Percentiles rank a stretch among this genome's conserved stretches.
These are phyloP conservation scores for Vidua chalybeata DNA, from an alignment of 2,113 vertebrate species.

Conservation along the genomic window DNA sequence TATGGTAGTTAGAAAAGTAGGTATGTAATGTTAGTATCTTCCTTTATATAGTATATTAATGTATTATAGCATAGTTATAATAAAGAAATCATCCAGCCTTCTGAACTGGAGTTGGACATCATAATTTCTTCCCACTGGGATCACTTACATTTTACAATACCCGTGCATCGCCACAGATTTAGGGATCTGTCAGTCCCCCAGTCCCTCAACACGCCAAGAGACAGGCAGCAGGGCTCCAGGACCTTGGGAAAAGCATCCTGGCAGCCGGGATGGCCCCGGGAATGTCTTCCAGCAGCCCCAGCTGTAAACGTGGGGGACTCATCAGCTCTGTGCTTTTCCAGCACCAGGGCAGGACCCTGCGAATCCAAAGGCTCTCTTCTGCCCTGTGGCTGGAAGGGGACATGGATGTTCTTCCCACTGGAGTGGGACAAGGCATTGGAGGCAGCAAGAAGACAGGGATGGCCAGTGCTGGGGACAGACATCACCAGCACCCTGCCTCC, in stretches of 20 bases:
- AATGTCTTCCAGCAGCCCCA: neutral
- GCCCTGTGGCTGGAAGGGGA: neutral
- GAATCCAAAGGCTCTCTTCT: neutral
- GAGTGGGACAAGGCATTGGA: fast-evolving
- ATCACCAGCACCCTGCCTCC: neutral
- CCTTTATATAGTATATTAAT: too few species aligned
- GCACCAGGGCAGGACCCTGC: fast-evolving
- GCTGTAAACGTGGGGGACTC: fast-evolving
- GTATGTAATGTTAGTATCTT: too few species aligned
- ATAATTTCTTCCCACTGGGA: too few species aligned
- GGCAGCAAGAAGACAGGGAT: neutral
- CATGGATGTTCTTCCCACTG: fast-evolving
- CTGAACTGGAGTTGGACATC: too few species aligned
- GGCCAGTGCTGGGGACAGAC: fast-evolving
- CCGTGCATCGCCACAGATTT: neutral
- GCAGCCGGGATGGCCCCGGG: fast-evolving
- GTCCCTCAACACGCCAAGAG: neutral
- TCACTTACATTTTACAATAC: too few species aligned
- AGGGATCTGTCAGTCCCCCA: neutral
- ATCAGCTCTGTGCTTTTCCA: neutral
- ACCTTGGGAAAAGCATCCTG: neutral
- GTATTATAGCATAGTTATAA: too few species aligned
- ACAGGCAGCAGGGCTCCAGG: neutral
- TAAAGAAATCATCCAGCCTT: too few species aligned
- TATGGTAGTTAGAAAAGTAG: too few species aligned